Conservation (phyloP, 2,888 invertebrate genomes). For the Theretra japonica region DNA sequence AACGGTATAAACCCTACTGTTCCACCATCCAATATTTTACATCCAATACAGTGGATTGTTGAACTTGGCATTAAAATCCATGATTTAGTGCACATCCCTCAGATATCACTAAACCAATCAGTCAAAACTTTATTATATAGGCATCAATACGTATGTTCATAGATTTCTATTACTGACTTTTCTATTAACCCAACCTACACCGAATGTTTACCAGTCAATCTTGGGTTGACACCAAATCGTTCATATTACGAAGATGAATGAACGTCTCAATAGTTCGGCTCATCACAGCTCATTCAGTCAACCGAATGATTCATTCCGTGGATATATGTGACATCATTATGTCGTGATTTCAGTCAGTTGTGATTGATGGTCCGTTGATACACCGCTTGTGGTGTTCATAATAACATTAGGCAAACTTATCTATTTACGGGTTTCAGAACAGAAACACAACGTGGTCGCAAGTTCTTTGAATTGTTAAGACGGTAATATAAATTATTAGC, state of each 20-base stretch:
- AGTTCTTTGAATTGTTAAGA: not conserved
- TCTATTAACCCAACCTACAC: not conserved
- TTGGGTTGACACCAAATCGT: not conserved
- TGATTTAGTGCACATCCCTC: not conserved
- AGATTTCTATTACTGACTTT: not conserved
- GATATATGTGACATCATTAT: conserved; percentile 47
- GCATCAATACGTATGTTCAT: too few relatives aligned
- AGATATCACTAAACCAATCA: not conserved
- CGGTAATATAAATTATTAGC: not conserved
- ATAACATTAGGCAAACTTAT: not conserved
- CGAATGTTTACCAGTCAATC: not conserved
- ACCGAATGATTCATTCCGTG: conserved; percentile 35
- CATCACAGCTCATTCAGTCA: conserved; percentile 44
- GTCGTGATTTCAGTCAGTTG: conserved; percentile 40
- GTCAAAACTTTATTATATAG: not conserved
- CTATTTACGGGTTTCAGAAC: not conserved
- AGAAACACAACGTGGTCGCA: not conserved
- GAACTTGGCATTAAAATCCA: too few relatives aligned
- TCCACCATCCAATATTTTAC: too few relatives aligned
- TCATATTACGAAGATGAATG: conserved; percentile 42
- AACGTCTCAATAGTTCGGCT: conserved; percentile 42
- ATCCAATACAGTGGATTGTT: too few relatives aligned
- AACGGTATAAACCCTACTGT: too few relatives aligned
- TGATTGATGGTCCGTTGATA: conserved; percentile 44
- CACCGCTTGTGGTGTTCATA: conserved; percentile 9